These are phyloP conservation scores for Elachura formosa DNA, from an alignment of 2,113 vertebrate genomes.

Conservation along the genomic window DNA sequence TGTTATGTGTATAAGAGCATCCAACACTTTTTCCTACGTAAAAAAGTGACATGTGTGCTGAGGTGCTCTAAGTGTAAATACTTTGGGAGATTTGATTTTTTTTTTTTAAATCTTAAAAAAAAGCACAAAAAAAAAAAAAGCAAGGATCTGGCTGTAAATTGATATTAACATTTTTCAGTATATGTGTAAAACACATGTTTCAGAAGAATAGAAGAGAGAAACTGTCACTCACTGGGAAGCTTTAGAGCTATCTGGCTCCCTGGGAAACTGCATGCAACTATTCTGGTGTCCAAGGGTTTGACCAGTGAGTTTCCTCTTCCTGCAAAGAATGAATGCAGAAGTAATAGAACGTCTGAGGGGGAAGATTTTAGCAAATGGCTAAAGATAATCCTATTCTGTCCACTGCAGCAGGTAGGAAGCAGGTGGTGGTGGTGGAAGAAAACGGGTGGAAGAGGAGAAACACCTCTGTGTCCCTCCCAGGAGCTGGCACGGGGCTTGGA, in stretches of 20 bases:
- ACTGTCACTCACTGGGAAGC: slow-evolving; percentile 67
- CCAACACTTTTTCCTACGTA: slow-evolving; percentile 53
- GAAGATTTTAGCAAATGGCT: slow-evolving; percentile 57
- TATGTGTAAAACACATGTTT: slow-evolving; percentile 64
- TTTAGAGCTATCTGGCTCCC: slow-evolving; percentile 66
- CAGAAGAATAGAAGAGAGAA: slow-evolving; percentile 68
- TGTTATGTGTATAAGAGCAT: slow-evolving; percentile 44
- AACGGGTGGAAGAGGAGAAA: slow-evolving; percentile 6
- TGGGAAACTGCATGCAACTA: slow-evolving; percentile 68
- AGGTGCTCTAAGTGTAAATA: slow-evolving; percentile 51
- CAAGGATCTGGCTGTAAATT: slow-evolving; percentile 52
- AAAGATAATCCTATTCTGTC: slow-evolving; percentile 37
- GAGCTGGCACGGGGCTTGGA: neutral
- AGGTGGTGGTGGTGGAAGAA: slow-evolving; percentile 10
- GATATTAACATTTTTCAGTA: slow-evolving; percentile 65
- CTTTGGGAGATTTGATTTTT: neutral
- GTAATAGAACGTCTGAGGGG: slow-evolving; percentile 56
- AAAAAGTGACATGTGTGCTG: slow-evolving; percentile 48
- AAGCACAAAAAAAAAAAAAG: neutral
- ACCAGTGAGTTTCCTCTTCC: slow-evolving; percentile 65
- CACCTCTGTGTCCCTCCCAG: neutral
- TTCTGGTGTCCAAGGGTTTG: slow-evolving; percentile 68
- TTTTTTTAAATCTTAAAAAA: neutral
- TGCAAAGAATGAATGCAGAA: slow-evolving; percentile 67
- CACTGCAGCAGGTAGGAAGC: slow-evolving; percentile 38